Base-by-base conservation (phyloP, 2,113 vertebrate species). In the Cheilinus undulatus region DNA sequence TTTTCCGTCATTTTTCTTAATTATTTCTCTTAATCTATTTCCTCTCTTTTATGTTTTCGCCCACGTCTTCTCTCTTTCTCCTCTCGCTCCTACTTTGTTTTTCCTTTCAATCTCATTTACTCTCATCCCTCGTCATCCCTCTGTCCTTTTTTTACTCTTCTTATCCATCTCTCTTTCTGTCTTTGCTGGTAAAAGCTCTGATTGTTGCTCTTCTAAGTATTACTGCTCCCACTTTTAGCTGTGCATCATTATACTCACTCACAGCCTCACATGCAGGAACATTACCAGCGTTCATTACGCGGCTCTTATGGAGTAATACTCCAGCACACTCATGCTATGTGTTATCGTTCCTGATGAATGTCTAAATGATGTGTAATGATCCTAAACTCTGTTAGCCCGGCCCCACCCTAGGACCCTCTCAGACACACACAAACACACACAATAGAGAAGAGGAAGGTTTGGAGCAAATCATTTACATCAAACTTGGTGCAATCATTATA, bases 1-100 rank as follows among this genome's bases (percentile, higher is more conserved):
- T 57, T 76, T 82, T 69, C 60, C 28, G 3, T 81, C 64, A 84
- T 88, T 73, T 82, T 78, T 86, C 83, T 73, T 80, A 76, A 85
- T 87, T 84, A 84, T 87, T 76, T 79, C 46, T 80, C 60, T 67
- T 73, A 59, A 75, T 83, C 69, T 68, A 10, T 75, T 75, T 75
- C 30, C 68, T 69, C 63, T 73, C 50, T 63, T 66, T 76, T 48
- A 73, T 62, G 42, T 67, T 75, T 64, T 69, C 43, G 12, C 50
- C 63, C 59, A 42, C 68, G 65, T 60, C 40, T 22, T 24, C 36
- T 40, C 40, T 24, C 22, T 34, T 34, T 11, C 32, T 11, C 42
- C 28, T 65, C 46, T 71, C 49, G 68, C 15, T 10, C 50, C 28
- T 36, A 26, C 13, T 66, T 28, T 36, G 43, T 57, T 52, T 45